Evolutionary conservation across 2,113 vertebrate genomes (phyloP).

Genomic region (Triplophysa siluroides): DNA sequence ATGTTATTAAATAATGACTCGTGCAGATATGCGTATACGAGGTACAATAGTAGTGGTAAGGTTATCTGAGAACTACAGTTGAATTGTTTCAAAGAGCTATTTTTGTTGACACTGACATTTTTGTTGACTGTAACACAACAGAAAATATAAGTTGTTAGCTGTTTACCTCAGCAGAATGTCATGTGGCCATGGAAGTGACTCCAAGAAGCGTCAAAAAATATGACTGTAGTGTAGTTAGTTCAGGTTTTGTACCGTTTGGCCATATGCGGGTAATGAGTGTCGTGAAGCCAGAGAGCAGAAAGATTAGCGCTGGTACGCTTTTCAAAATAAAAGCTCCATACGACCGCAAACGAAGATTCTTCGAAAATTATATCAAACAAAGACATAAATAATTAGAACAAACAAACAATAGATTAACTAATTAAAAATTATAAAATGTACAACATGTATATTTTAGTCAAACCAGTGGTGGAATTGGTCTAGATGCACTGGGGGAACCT

Average conservation of each 20-base stretch:
- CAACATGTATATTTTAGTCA: too few species aligned
- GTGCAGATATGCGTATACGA: not conserved
- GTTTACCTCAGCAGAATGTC: slow-evolving; percentile 14
- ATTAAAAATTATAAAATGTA: too few species aligned
- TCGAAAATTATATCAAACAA: not conserved
- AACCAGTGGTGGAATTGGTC: too few species aligned
- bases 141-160: not conserved
- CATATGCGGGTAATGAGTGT: not conserved
- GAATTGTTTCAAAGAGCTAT: not conserved
- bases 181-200: not conserved
- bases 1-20: not conserved
- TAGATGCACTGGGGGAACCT: too few species aligned
- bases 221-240: not conserved
- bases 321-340: slow-evolving; percentile 24
- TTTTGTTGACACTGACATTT: not conserved
- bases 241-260: not conserved
- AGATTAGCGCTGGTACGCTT: not conserved
- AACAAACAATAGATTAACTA: not conserved
- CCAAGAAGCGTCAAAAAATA: not conserved
- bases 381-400: not conserved
- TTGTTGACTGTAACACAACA: not conserved
- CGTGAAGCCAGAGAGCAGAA: slow-evolving; percentile 16
- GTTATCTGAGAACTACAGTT: not conserved
- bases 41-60: not conserved
- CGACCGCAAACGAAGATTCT: not conserved